phyloP scores from a whole-genome alignment of 2,888 invertebrate genomes.

The Tetragonula carbonaria region DNA sequence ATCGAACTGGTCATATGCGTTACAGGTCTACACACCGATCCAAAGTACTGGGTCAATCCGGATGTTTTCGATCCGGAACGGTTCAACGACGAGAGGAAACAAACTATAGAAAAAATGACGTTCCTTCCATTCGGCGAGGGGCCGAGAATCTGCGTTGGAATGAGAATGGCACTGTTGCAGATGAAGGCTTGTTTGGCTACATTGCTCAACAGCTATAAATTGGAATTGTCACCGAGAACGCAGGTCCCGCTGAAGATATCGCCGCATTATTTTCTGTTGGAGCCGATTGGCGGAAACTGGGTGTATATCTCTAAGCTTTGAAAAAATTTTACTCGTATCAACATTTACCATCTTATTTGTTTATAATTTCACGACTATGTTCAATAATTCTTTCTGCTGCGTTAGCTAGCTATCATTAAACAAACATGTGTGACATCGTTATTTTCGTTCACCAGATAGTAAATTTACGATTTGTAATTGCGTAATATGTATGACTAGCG shows the following conservation, averaged over 20 bases:
- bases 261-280: neutral
- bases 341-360: too few relatives aligned
- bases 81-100: conserved; percentile 68
- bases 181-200: conserved; percentile 67
- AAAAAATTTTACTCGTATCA: neutral
- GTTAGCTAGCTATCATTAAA: neutral
- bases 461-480: neutral
- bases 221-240: conserved; percentile 69
- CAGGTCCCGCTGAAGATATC: conserved; percentile 61
- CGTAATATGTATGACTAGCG: neutral
- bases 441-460: neutral
- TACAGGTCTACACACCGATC: conserved; percentile 64
- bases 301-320: conserved; percentile 35
- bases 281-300: conserved; percentile 66
- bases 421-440: neutral
- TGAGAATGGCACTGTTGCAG: conserved; percentile 71
- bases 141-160: conserved; percentile 76
- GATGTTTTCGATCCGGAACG: conserved; percentile 74
- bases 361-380: neutral
- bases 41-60: conserved; percentile 70
- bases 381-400: too few relatives aligned
- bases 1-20: conserved; percentile 59
- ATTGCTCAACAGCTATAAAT: conserved; percentile 61
- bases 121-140: conserved; percentile 77
- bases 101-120: conserved; percentile 59